A percentile compares a stretch with the other conserved stretches of the same genome.
These are phyloP conservation scores for Xestobium rufovillosum DNA, from an alignment of 2,888 invertebrate species.

Conservation along the genomic window DNA sequence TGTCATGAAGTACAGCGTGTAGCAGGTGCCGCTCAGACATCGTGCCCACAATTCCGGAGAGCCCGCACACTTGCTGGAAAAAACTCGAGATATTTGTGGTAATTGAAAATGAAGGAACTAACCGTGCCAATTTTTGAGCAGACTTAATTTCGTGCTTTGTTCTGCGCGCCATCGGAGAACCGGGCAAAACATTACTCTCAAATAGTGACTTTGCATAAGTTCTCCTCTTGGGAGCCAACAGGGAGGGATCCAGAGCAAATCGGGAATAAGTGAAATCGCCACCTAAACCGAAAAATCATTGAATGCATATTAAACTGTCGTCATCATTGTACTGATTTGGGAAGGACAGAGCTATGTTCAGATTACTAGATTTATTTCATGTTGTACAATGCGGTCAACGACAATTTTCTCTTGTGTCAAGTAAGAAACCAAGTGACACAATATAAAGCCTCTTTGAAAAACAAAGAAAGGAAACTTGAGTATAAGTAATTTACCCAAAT, in stretches of 20 bases:
- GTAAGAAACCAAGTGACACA: too few relatives aligned
- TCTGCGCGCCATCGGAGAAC: conserved; percentile 85
- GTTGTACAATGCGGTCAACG: too few relatives aligned
- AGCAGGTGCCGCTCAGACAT: conserved; percentile 79
- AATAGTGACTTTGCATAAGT: conserved; percentile 37
- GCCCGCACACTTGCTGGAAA: conserved; percentile 36
- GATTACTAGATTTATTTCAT: too few relatives aligned
- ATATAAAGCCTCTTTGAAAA: too few relatives aligned
- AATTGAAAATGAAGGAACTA: too few relatives aligned
- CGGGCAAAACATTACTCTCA: conserved; percentile 52
- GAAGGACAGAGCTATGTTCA: too few relatives aligned
- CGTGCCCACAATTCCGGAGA: conserved; percentile 86
- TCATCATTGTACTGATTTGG: too few relatives aligned
- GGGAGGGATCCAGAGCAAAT: conserved; percentile 55
- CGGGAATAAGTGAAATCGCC: conserved; percentile 50
- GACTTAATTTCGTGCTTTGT: conserved; percentile 94
- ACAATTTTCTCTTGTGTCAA: too few relatives aligned
- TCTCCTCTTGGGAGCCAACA: conserved; percentile 43
- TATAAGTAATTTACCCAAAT: too few relatives aligned
- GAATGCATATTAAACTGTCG: too few relatives aligned
- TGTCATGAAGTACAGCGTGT: conserved; percentile 93
- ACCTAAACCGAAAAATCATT: conserved; percentile 35
- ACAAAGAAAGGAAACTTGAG: too few relatives aligned
- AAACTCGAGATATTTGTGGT: too few relatives aligned
- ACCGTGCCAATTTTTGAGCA: conserved; percentile 72